Evolutionary conservation across 2,888 invertebrate genomes (phyloP).

Genomic region (Eumacrocentrus americanus): DNA sequence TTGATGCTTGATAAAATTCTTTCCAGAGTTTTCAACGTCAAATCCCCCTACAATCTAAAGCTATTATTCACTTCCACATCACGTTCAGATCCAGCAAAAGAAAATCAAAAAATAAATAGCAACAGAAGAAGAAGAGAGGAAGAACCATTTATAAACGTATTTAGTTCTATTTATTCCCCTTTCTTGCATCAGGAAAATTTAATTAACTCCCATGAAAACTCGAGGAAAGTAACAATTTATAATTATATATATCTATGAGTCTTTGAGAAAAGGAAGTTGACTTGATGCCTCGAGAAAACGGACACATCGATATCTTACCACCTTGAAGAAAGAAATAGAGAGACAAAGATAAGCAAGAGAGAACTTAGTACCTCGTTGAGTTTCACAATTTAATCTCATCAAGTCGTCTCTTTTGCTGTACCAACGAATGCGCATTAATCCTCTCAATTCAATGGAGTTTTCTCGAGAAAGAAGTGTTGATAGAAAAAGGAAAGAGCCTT

Average conservation of each 20-base stretch:
- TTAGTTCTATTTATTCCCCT: background rate
- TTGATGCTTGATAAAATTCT: conserved; percentile 16
- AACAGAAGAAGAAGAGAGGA: background rate
- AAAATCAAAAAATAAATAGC: too few relatives aligned
- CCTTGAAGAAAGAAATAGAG: background rate
- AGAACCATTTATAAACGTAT: background rate
- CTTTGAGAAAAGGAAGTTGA: background rate
- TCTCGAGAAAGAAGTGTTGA: conserved; percentile 13
- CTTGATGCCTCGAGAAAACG: background rate
- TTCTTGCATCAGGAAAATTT: background rate
- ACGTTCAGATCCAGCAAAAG: background rate
- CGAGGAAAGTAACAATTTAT: background rate
- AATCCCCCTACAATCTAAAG: background rate
- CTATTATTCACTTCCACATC: background rate
- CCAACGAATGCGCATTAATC: conserved; percentile 26
- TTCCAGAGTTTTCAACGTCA: background rate
- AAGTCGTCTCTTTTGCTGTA: conserved; percentile 14
- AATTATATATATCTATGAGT: background rate
- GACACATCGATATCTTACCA: conserved; percentile 8
- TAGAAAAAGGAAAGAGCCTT: background rate
- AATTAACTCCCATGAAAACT: conserved; percentile 8
- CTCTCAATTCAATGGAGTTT: conserved; percentile 28
- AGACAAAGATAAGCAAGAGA: background rate
- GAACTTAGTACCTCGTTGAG: conserved; percentile 5
- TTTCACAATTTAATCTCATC: conserved; percentile 29